A percentile compares a stretch with the other conserved stretches of the same genome.
These are phyloP conservation scores for Daboia siamensis DNA, from an alignment of 2,113 vertebrate species.

Conservation along the genomic window DNA sequence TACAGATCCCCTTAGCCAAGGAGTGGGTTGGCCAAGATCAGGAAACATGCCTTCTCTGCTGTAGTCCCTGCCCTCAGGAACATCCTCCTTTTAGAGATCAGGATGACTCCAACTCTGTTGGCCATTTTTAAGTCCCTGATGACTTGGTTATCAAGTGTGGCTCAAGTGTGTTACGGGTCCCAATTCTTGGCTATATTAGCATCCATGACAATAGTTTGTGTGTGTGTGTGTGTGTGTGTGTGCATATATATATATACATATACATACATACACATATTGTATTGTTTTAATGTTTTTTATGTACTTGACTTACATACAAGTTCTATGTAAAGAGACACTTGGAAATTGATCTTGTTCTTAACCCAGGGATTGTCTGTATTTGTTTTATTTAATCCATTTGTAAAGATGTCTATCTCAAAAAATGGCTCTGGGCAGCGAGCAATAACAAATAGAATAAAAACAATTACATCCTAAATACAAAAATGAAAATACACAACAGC, in stretches of 20 bases:
- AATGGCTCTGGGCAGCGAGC: background rate
- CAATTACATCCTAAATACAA: background rate
- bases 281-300: background rate
- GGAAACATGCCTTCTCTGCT: background rate
- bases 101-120: background rate
- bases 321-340: background rate
- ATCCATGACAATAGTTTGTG: background rate
- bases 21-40: background rate
- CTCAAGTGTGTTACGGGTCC: background rate
- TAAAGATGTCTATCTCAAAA: background rate
- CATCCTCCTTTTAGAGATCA: too few relatives aligned
- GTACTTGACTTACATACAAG: background rate
- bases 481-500: background rate
- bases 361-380: background rate
- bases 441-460: background rate
- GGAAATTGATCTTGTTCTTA: background rate
- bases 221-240: too few relatives aligned
- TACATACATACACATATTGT: background rate
- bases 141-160: background rate
- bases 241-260: background rate
- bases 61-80: background rate
- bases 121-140: background rate
- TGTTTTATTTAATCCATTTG: background rate
- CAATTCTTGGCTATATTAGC: background rate
- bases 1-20: background rate